These are phyloP conservation scores for Eptesicus fuscus DNA, from an alignment of 2,113 vertebrate species.

Conservation along the genomic window DNA sequence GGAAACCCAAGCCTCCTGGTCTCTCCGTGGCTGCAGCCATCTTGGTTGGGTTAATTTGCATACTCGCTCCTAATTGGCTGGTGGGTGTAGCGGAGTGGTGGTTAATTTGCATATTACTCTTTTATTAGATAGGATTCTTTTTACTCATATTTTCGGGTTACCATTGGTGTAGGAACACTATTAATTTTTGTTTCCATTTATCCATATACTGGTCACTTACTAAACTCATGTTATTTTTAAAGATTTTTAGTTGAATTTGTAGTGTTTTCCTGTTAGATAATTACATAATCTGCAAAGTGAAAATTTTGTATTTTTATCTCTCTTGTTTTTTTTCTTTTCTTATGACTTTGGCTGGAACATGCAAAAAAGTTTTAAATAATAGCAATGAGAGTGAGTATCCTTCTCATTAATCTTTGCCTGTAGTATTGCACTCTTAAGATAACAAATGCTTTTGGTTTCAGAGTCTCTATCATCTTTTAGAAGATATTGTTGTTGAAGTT, in stretches of 20 bases:
- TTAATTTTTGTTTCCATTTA: background rate
- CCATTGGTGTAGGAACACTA: background rate
- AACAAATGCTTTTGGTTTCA: background rate
- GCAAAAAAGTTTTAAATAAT: background rate
- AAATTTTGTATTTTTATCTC: background rate
- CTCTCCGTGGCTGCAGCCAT: too few species aligned
- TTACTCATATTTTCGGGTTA: constrained; percentile 21
- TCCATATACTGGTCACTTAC: background rate
- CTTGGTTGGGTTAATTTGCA: too few species aligned
- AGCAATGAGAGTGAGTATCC: background rate
- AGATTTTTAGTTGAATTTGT: background rate
- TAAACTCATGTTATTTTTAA: background rate
- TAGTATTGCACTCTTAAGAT: background rate
- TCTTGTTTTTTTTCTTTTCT: constrained; percentile 36
- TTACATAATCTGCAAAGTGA: background rate
- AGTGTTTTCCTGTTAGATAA: background rate
- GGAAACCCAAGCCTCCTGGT: too few species aligned
- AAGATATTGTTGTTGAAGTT: background rate
- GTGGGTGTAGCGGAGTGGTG: too few species aligned
- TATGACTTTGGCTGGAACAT: constrained; percentile 20
- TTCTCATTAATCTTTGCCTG: background rate
- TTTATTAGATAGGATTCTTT: background rate
- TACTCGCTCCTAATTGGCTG: too few species aligned
- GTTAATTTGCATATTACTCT: too few species aligned
- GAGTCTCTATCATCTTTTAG: background rate